Base-by-base conservation (phyloP, 2,113 vertebrate genomes). In the Gobio gobio region DNA sequence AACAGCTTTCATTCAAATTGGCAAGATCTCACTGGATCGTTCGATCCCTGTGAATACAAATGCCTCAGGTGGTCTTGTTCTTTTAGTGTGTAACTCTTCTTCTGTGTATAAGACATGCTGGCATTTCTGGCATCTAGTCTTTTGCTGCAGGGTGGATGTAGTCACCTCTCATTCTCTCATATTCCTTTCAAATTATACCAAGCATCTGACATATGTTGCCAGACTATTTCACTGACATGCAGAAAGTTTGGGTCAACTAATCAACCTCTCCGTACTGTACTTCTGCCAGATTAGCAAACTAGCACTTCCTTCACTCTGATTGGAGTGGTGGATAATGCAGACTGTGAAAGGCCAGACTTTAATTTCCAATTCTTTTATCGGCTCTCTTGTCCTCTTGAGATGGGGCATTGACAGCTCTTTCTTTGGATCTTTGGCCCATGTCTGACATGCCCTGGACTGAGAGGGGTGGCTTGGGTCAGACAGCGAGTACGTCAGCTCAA, bases 281-380 rank as follows among this genome's bases (percentile, higher is more conserved):
- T 82, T 93, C 92, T 86, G 74, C 90, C 51, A 40, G 40, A 40
- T 40, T 40, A 40, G 36, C 1, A 40, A 40, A 84, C 86, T 86
- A 70, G 83, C 85, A 56, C 18, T 64, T 93, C 93, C 91, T 93
- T 93, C 85, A 88, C 89, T 49, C 18, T 58, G 86, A 89, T 88
- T 90, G 81, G 79, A 12, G 63, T 87, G 91, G 90, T 92, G 91
- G 92, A 93, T 94, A 94, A 94, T 91, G 85, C 91, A 93, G 89
- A 87, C 92, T 91, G 91, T 89, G 89, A 94, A 93, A 92, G 91
- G 90, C 93, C 92, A 91, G 86, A 92, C 92, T 93, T 93, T 94
- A 92, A 93, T 94, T 94, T 93, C 90, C 89, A 83, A 89, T 86
- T 87, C 87, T 76, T 85, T 91, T 90, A 92, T 94, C 91, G 90